Base-by-base conservation (phyloP, 1,140 invertebrate species). In the Kradibia gibbosae region DNA sequence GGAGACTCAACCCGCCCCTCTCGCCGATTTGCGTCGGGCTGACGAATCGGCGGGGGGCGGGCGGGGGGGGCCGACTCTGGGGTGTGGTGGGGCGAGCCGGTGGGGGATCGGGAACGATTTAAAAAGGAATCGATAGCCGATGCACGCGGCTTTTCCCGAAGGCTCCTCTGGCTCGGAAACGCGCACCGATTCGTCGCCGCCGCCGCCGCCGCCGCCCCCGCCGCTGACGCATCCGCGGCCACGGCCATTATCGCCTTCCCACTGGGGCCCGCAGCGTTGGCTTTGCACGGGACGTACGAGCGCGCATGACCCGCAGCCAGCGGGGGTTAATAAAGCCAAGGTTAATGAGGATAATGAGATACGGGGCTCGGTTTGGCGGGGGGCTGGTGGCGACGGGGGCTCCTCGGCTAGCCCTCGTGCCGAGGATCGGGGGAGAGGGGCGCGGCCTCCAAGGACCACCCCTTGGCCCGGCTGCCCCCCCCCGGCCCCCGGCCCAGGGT, bases 291-390 rank as follows among this genome's bases (percentile, higher is more conserved):
- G 62, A 17, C 13, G 2, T 17, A 15, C 31, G 60, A 36, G 17
- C 31, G 31, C 17, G 31, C 60, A 36, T 36, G 34, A 22, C 50
- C 50, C 20, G 50, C 10, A 22, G 50, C 10, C 10, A n/a, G n/a
- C n/a, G 20, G 22, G 50, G 50, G 50, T 53, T 53, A 53, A 53
- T 53, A 53, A 53, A 53, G 50, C 50, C 85, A 36, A 67, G 62
- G 28, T 36, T 25, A 36, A 67, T 67, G 11, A 36, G 28, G 4
- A n/a, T n/a, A n/a, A n/a, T n/a, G n/a, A n/a, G n/a, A n/a, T n/a
- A n/a, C n/a, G n/a, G n/a, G n/a, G n/a, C n/a, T n/a, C n/a, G n/a
- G n/a, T n/a, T n/a, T n/a, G n/a, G n/a, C n/a, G n/a, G n/a, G n/a
- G n/a, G n/a, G n/a, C n/a, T n/a, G n/a, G n/a, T n/a, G n/a, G n/a